phyloP scores from a whole-genome alignment of 1,140 invertebrate species.

The Zaprionus vittiger region DNA sequence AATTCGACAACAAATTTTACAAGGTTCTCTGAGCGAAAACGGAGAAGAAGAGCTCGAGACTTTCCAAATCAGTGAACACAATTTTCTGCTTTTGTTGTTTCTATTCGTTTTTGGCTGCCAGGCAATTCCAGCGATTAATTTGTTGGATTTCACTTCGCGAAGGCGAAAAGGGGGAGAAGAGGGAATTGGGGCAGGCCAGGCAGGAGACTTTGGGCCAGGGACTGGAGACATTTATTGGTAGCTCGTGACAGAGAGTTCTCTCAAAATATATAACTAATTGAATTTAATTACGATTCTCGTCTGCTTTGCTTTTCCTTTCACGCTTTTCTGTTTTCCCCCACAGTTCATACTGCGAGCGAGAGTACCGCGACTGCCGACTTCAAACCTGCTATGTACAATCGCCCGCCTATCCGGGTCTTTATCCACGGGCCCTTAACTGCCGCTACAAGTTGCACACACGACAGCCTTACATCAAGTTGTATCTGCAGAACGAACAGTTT shows the following conservation, averaged over 20 bases:
- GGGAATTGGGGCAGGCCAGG: not conserved
- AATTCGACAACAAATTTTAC: constrained; percentile 69
- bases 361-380: constrained; percentile 92
- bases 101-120: constrained; percentile 24
- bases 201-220: constrained; percentile 2
- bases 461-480: constrained; percentile 94
- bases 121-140: constrained; percentile 65
- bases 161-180: not conserved
- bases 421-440: constrained; percentile 95
- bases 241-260: constrained; percentile 23
- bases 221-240: constrained; percentile 54
- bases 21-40: constrained; percentile 29
- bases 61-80: constrained; percentile 81
- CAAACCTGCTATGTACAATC: constrained; percentile 97
- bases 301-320: constrained; percentile 22
- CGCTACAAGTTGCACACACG: constrained; percentile 94
- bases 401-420: constrained; percentile 95
- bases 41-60: constrained; percentile 19
- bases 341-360: constrained; percentile 94
- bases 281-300: constrained; percentile 68
- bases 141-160: constrained; percentile 41
- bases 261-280: constrained; percentile 62
- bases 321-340: constrained; percentile 28
- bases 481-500: constrained; percentile 96
- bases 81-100: constrained; percentile 79